A percentile compares a stretch with the other conserved stretches of the same genome.
Evolutionary conservation across 2,113 vertebrate species (phyloP).

Genomic region (Ivindomyrus marchei): DNA sequence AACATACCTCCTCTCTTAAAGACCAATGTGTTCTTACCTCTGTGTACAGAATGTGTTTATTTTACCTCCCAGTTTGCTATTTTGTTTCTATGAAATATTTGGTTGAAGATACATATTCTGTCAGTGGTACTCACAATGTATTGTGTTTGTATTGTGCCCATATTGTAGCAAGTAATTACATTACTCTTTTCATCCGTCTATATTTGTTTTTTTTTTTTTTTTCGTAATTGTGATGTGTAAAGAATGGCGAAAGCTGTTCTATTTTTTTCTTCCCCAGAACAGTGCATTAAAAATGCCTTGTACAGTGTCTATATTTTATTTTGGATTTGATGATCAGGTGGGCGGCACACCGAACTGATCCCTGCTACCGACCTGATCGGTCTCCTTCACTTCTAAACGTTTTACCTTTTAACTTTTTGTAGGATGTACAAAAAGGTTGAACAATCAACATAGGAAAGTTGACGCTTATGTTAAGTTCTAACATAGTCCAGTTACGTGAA

Average conservation of each 20-base stretch:
- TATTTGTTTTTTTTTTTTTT: conserved; percentile 31
- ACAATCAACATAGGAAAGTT: conserved; percentile 57
- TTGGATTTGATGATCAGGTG: neutral
- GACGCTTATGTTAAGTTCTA: conserved; percentile 61
- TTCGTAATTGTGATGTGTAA: conserved; percentile 25
- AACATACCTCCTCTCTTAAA: conserved; percentile 63
- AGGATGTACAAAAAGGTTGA: conserved; percentile 59
- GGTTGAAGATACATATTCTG: conserved; percentile 38
- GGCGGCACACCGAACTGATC: neutral
- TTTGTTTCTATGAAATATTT: conserved; percentile 66
- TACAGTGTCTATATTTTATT: conserved; percentile 26
- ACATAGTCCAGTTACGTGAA: conserved; percentile 65
- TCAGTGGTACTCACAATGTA: conserved; percentile 48
- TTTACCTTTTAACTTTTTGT: conserved; percentile 51
- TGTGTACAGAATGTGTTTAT: conserved; percentile 62
- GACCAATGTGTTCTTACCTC: conserved; percentile 75
- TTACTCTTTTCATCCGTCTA: conserved; percentile 45
- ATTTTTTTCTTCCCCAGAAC: conserved; percentile 44
- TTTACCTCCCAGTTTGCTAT: conserved; percentile 53
- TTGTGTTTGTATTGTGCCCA: conserved; percentile 23
- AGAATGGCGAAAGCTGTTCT: conserved; percentile 45
- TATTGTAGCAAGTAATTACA: conserved; percentile 41
- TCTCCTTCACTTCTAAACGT: conserved; percentile 39
- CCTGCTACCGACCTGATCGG: neutral
- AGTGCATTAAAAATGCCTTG: conserved; percentile 55